Evolutionary conservation across 2,797 vertebrate genomes (phyloP), one percentile per base, ranked within the genome.

Genomic region (Microctenopoma lineatum): DNA sequence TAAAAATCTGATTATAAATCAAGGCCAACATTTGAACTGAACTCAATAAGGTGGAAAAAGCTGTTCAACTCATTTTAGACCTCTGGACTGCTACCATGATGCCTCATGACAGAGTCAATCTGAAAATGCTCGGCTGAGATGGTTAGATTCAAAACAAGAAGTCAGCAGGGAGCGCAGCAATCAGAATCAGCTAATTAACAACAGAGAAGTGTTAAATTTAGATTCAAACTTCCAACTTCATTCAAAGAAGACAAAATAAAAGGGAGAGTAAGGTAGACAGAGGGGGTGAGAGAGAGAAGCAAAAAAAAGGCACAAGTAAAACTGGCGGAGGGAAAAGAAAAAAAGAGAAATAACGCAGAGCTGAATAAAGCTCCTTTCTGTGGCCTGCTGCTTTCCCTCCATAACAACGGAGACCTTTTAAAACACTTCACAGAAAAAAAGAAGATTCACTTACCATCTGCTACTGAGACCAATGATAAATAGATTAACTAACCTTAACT

Each of bases 381-480:
- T 79, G 86, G 84, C 87, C 87, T 87, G 66, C 79, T 84, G 80
- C 77, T 83, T 71, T 70, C 67, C 74, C 79, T 73, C 86, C 77
- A 85, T 76, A 80, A 75, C 67, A 55, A 36, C 77, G 83, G 82
- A 51, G 84, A 81, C 88, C 82, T 78, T 91, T 87, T 89, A 90
- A 81, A 83, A 84, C 38, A 56, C 84, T 79, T 81, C 73, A 87
- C 70, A 80, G 57, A 71, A 51, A 53, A 76, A 76, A 70, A 85
- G 78, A 75, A 78, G 67, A 75, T 65, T 65, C 73, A 92, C 92
- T 90, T 91, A 92, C 92, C 92, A 79, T 81, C 73, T 66, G 59
- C 62, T 84, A 75, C 70, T 83, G 64, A 75, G 72, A 84, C 66
- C 76, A 70, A 44, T 68, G 72, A 75, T 72, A 76, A 50, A 72